Base-by-base conservation (phyloP, 1,140 invertebrate species). In the Nasonia vitripennis region DNA sequence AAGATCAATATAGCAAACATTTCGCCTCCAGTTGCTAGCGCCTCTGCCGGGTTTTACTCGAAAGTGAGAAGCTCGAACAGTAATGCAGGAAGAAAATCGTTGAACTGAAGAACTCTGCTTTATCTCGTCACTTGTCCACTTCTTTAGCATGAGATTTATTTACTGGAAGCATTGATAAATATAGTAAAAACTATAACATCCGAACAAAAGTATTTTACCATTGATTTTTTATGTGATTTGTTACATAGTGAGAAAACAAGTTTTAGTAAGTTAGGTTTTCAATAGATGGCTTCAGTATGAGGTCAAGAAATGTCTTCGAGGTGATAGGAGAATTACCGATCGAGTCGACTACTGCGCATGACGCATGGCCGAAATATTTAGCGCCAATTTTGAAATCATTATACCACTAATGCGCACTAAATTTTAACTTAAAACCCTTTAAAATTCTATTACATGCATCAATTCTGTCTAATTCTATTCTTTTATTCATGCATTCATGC, bases 1-100 rank as follows among this genome's bases (percentile, higher is more conserved):
- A 81, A 75, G 51, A 86, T 86, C 85, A 83, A 86, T 86, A 75
- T 83, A 74, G 31, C 11, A 45, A 83, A 83, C 51, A 86, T 82
- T 81, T 68, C 51, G 34, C 7, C 71, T 74, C 75, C 68, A 37
- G 51, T 74, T 23, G 31, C 67, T 80, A 67, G 81, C 85, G 81
- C 68, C 81, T 48, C 81, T 74, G 3, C 20, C n/a, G 81, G 4
- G 17, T 2, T 0, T 27, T 70, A 9, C 11, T 12, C 4, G n/a
- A 81, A 71, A 77, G 37, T 77, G 0, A 3, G 0, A 31, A 41
- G 14, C 68, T 62, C 20, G 11, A 17, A 1, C 0, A 10, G n/a
- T 79, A 84, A 78, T 51, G 70, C 11, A 14, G 51, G 51, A 5
- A 14, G 51, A 14, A 5, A 14, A 55, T 55, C 51, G 17, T 55